phyloP scores from a whole-genome alignment of 2,797 vertebrate species.

The Aplochiton taeniatus region DNA sequence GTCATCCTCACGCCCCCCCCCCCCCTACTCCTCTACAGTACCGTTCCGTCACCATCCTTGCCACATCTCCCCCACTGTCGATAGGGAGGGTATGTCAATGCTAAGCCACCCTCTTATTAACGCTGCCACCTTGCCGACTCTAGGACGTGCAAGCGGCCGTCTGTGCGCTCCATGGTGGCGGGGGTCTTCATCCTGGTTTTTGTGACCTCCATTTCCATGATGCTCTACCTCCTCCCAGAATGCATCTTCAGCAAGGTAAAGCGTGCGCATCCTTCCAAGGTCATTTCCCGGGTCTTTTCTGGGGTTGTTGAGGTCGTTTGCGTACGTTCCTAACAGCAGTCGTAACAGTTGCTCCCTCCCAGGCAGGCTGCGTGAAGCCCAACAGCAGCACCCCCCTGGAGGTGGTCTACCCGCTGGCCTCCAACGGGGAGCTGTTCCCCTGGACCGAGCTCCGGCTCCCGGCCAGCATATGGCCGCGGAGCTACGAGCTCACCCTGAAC shows the following conservation, averaged over 20 bases:
- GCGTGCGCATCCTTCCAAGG: not conserved
- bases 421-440: conserved; percentile 85
- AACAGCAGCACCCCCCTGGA: conserved; percentile 70
- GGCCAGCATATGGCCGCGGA: conserved; percentile 76
- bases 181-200: conserved; percentile 83
- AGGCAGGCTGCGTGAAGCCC: conserved; percentile 82
- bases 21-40: not conserved
- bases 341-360: conserved; percentile 7
- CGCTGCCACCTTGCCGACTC: too few relatives aligned
- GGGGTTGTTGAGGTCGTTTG: too few relatives aligned
- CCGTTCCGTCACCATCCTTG: too few relatives aligned
- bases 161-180: conserved; percentile 77
- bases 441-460: conserved; percentile 88
- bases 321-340: not conserved
- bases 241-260: conserved; percentile 92
- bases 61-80: too few relatives aligned
- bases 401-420: conserved; percentile 79
- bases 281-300: too few relatives aligned
- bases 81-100: too few relatives aligned
- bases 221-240: conserved; percentile 87
- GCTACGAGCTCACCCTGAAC: conserved; percentile 83
- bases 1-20: not conserved
- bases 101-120: too few relatives aligned
- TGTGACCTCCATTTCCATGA: conserved; percentile 82
- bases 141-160: conserved; percentile 80